phyloP scores from a whole-genome alignment of 2,113 vertebrate genomes.

The Scomber colias region DNA sequence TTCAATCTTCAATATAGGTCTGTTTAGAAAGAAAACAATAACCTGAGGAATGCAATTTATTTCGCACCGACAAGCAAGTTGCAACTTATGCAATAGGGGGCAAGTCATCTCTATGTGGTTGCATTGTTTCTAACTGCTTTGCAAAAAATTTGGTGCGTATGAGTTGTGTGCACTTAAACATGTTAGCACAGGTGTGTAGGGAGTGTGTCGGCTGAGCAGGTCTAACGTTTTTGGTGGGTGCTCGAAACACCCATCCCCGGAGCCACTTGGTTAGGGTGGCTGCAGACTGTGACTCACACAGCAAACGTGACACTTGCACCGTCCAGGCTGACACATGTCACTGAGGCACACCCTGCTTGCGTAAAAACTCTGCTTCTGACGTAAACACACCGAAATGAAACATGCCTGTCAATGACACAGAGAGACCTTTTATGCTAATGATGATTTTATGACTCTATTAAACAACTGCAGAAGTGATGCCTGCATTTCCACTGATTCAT shows the following conservation, averaged over 20 bases:
- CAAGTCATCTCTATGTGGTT: background rate
- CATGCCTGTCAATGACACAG: slow-evolving; percentile 22
- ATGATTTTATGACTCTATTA: slow-evolving; percentile 1
- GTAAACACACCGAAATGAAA: slow-evolving; percentile 25
- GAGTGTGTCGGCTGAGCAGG: slow-evolving; percentile 54
- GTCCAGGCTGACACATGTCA: slow-evolving; percentile 52
- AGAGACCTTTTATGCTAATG: slow-evolving; percentile 6
- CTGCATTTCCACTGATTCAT: slow-evolving; percentile 61
- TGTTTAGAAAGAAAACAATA: background rate
- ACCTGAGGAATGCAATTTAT: background rate
- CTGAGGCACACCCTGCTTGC: slow-evolving; percentile 56
- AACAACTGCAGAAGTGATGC: slow-evolving; percentile 16
- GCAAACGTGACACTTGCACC: slow-evolving; percentile 59
- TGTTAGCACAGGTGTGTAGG: slow-evolving; percentile 56
- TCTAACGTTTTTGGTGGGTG: slow-evolving; percentile 58
- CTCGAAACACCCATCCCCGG: slow-evolving; percentile 27
- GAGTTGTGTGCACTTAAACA: slow-evolving; percentile 33
- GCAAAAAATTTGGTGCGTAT: slow-evolving; percentile 21
- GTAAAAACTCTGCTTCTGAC: slow-evolving; percentile 50
- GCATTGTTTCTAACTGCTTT: background rate
- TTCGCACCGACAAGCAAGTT: slow-evolving; percentile 11
- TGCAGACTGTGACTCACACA: slow-evolving; percentile 76
- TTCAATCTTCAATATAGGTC: background rate
- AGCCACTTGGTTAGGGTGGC: slow-evolving; percentile 23
- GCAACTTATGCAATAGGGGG: slow-evolving; percentile 10